Evolutionary conservation across 2,888 invertebrate species (phyloP), one percentile per base, ranked within the genome.

Genomic region (Lithophane leautieri): DNA sequence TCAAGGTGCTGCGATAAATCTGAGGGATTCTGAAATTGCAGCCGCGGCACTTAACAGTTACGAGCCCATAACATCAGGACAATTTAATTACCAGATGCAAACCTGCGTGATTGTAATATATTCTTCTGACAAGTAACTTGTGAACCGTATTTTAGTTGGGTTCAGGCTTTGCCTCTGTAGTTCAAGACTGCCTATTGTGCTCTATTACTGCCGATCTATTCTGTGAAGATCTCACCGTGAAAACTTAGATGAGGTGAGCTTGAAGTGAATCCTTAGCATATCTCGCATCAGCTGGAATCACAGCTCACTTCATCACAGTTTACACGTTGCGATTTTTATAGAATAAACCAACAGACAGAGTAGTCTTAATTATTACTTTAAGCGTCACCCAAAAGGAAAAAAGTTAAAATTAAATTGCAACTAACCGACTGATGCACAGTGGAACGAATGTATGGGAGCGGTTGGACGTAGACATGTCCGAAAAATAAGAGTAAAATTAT

Each of bases 1-100:
- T 61, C 82, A 81, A 83, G 80, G 83, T 79, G 34, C 60, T 34
- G 70, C 68, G 11, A 83, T 82, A 81, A 81, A 71, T 50, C 56
- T 34, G 40, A 52, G 14, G 60, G 75, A 22, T 70, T 70, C 78
- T 62, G 66, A 83, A 47, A 83, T 61, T 70, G 50, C 74, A 34
- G 72, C 44, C 40, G 25, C 52, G 74, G 67, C 34, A 61, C 52
- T 72, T 50, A 66, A 52, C 60, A 67, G 76, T 83, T 76, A 82
- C 76, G 70, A 82, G 28, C 56, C 8, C n/a, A 72, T 83, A 75
- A 79, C 72, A 60, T 56, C 66, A 54, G 70, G 68, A 79, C 40
- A 60, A 67, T 67, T 68, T 61, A 7, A 83, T 63, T 56, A 63
- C 50, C 60, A 47, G 70, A 76, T 28, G 34, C 25, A 52, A 42